Base-by-base conservation (phyloP, 1,140 invertebrate genomes). In the Trichogramma pretiosum region DNA sequence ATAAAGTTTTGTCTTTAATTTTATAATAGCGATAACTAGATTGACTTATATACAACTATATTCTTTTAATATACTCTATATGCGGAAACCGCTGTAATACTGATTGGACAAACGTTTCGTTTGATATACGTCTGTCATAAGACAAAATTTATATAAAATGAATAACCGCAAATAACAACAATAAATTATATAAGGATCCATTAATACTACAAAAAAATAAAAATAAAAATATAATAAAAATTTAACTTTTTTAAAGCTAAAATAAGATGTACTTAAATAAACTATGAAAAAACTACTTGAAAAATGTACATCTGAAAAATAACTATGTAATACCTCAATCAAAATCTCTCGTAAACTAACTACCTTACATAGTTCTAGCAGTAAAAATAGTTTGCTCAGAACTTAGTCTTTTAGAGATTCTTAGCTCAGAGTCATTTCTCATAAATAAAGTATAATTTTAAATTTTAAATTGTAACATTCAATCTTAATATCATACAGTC, bases 61-160 rank as follows among this genome's bases (percentile, higher is more conserved):
- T 34, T 34, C n/a, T 35, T 46, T 50, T 35, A 40, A 45, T 45
- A 40, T 46, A 50, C 33, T 50, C 16, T 3, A 44, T 40, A 34
- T 38, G 48, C 48, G 48, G 46, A 18, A 46, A 45, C 46, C 37
- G 41, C 48, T 50, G 22, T 50, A 50, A 50, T 50, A 50, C 48
- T 50, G 48, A 45, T 50, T 50, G 46, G 32, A 46, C 34, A 44
- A 41, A 46, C 42, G 37, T 26, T 5, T 14, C 24, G 17, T 19
- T 26, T n/a, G 10, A 23, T 11, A 30, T 32, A 50, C 42, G 43
- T 50, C 40, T 40, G 41, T 35, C 36, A 50, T 28, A 39, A 46
- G 35, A 36, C 41, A 45, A 44, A 46, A 35, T 45, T 33, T 36
- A 34, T 50, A 40, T 34, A 46, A 44, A 50, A 49, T 44, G 19